These are phyloP conservation scores for Drosophila lacteicornis DNA, from an alignment of 1,140 invertebrate genomes.

Conservation along the genomic window DNA sequence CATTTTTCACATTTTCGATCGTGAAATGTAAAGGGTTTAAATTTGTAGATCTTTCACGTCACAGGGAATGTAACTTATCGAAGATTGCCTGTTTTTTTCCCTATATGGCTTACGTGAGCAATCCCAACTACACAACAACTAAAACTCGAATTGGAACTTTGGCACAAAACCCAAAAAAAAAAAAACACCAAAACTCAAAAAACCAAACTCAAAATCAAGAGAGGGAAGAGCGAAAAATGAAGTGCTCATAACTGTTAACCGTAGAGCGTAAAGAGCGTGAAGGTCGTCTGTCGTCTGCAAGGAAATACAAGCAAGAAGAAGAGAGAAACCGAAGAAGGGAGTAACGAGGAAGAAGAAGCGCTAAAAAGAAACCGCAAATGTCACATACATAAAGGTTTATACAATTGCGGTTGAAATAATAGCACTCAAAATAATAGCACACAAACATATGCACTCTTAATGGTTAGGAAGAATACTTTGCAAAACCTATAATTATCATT, in stretches of 20 bases:
- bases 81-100: neutral
- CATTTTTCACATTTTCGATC: too few relatives aligned
- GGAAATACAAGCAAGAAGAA: slow-evolving; percentile 40
- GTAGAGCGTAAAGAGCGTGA: slow-evolving; percentile 67
- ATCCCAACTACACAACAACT: slow-evolving; percentile 11
- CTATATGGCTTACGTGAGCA: slow-evolving; percentile 66
- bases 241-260: slow-evolving; percentile 71
- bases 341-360: slow-evolving; percentile 14
- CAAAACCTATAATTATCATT: too few relatives aligned
- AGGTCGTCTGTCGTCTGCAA: slow-evolving; percentile 68
- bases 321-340: slow-evolving; percentile 22
- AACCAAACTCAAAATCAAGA: slow-evolving; percentile 13
- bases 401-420: neutral
- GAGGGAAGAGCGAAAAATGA: slow-evolving; percentile 23
- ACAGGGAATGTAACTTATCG: neutral
- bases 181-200: neutral
- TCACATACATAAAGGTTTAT: slow-evolving; percentile 15
- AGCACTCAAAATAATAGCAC: neutral
- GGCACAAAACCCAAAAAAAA: slow-evolving; percentile 3
- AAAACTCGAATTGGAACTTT: slow-evolving; percentile 12
- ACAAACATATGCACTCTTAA: neutral
- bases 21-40: too few relatives aligned
- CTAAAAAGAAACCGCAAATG: slow-evolving; percentile 42
- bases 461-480: too few relatives aligned
- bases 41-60: neutral